Evolutionary conservation across 2,888 invertebrate species (phyloP).

Genomic region (Ecliptopera silaceata): DNA sequence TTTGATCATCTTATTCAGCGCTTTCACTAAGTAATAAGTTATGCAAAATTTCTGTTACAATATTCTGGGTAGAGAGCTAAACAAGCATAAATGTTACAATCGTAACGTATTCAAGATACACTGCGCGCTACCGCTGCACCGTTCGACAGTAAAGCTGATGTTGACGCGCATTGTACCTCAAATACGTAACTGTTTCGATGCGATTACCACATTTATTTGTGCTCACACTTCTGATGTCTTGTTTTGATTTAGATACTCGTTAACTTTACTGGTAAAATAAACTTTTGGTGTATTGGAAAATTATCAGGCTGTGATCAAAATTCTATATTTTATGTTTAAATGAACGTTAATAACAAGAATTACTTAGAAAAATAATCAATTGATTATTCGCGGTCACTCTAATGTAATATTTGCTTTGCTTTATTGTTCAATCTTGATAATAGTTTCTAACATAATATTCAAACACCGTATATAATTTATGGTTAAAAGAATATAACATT

Average conservation of each 20-base stretch:
- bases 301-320: background rate
- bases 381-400: background rate
- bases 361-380: too few relatives aligned
- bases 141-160: too few relatives aligned
- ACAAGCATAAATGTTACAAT: too few relatives aligned
- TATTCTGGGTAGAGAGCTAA: too few relatives aligned
- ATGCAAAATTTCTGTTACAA: slow-evolving; percentile 2
- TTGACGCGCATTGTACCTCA: too few relatives aligned
- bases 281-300: background rate
- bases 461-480: background rate
- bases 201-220: too few relatives aligned
- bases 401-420: background rate
- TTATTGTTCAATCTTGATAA: background rate
- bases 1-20: slow-evolving; percentile 6
- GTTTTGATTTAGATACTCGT: slow-evolving; percentile 5
- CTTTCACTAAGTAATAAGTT: slow-evolving; percentile 5
- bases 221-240: slow-evolving; percentile 1
- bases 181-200: too few relatives aligned
- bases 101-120: too few relatives aligned
- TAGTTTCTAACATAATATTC: background rate
- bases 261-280: background rate
- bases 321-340: slow-evolving; percentile 3
- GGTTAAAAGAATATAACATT: too few relatives aligned
- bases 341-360: background rate
- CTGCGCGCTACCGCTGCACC: too few relatives aligned